Evolutionary conservation across 2,888 invertebrate genomes (phyloP), one percentile per base, ranked within the genome.

Genomic region (Opisthograptis luteolata): DNA sequence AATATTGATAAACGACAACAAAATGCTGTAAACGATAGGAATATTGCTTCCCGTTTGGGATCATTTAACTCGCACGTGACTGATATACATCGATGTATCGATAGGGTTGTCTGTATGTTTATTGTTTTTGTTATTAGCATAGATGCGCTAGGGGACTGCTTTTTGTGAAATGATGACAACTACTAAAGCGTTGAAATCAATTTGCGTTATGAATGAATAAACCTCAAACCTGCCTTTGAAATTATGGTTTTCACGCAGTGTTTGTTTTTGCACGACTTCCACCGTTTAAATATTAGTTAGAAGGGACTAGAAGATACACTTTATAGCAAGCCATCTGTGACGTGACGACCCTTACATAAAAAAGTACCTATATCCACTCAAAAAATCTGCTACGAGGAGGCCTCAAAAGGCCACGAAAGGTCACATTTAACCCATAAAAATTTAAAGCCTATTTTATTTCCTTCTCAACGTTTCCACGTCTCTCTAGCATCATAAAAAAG

Each of bases 31-130:
- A 82, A 81, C 81, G 81, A 82, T 81, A 79, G 77, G 70, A 83
- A 85, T 86, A 87, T 86, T 80, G 80, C 85, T 85, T 87, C 84
- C 85, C 76, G 83, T 85, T 76, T 71, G 78, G 70, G 79, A 74
- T 82, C 86, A 87, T 87, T 87, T 82, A 79, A 78, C 82, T 68
- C 73, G 81, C 87, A 85, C 87, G 86, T 87, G 87, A 78, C 83
- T 76, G 69, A 61, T 63, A 40, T 44, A 34, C 8, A 22, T 35
- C 3, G 8, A 4, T 37, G 22, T 25, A 43, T 43, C 62, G 73
- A 72, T 79, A 77, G 84, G 84, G 81, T 78, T 82, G 81, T 76
- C 74, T 66, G 70, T 75, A 79, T 80, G 77, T 79, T 79, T 76
- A 72, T 70, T 73, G 68, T 73, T 73, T 81, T 67, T 60, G 54